These are phyloP conservation scores for Malthinus seriepunctatus DNA, from an alignment of 2,888 invertebrate species.

Conservation along the genomic window DNA sequence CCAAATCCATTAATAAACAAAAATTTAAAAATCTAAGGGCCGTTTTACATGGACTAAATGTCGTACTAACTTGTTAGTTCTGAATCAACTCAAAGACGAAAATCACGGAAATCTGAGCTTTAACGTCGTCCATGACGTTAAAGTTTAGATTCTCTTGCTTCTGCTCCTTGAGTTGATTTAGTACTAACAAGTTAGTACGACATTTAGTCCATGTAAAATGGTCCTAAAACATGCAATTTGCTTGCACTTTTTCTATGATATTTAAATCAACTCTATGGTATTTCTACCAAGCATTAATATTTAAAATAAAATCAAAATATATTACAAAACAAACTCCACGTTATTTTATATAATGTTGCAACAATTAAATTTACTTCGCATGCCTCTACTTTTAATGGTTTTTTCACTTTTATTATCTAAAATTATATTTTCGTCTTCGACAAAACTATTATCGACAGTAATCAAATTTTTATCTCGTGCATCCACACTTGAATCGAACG, in stretches of 20 bases:
- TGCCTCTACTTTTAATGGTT: conserved; percentile 19
- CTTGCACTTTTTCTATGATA: neutral
- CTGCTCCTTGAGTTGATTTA: too few species aligned
- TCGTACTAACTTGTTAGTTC: too few species aligned
- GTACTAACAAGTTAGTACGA: too few species aligned
- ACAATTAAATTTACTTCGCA: conserved; percentile 24
- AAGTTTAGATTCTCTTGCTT: too few species aligned
- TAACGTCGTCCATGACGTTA: too few species aligned
- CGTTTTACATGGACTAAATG: too few species aligned
- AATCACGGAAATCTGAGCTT: too few species aligned
- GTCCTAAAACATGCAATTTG: neutral
- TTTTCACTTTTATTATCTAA: conserved; percentile 12
- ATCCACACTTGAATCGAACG: conserved; percentile 2
- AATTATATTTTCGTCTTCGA: conserved; percentile 9
- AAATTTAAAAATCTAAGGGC: too few species aligned
- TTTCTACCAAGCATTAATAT: conserved; percentile 19
- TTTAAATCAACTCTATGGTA: conserved; percentile 4
- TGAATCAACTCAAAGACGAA: too few species aligned
- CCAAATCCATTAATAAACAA: too few species aligned
- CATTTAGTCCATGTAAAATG: too few species aligned
- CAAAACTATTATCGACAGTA: conserved; percentile 13
- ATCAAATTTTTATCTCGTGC: neutral
- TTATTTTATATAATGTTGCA: conserved; percentile 24
- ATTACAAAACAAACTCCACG: conserved; percentile 21
- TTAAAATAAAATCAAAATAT: conserved; percentile 22